Conservation (phyloP, 2,888 invertebrate genomes). For the Blera fallax region DNA sequence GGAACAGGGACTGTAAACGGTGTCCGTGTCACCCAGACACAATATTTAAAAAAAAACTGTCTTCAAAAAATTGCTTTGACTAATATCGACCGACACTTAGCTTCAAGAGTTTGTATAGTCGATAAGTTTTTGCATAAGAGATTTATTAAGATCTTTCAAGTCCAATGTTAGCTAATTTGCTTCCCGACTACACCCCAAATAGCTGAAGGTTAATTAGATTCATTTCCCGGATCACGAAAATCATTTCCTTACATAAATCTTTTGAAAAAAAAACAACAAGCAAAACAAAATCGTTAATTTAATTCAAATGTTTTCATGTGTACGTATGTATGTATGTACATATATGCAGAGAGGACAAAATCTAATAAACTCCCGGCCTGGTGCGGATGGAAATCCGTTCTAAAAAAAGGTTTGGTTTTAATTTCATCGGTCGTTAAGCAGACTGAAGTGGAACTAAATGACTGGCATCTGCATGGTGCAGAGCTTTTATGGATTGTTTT, state of each 20-base stretch:
- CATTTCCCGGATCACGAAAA: neutral
- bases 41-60: no score
- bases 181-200: neutral
- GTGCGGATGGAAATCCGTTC: slow-evolving; percentile 20
- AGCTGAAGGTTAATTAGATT: slow-evolving; percentile 3
- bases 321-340: no score
- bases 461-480: slow-evolving; percentile 51
- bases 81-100: no score
- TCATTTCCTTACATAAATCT: slow-evolving; percentile 2
- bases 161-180: neutral
- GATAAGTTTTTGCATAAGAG: no score
- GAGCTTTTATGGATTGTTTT: slow-evolving; percentile 58
- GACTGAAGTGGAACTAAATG: slow-evolving; percentile 67
- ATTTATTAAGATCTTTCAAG: neutral
- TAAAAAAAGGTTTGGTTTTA: slow-evolving; percentile 62
- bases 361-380: slow-evolving; percentile 3
- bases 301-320: slow-evolving; percentile 53
- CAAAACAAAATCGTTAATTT: slow-evolving; percentile 57
- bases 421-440: slow-evolving; percentile 72
- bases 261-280: neutral
- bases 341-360: neutral
- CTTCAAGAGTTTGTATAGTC: no score
- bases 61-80: no score
- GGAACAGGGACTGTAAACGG: no score
- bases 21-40: no score